A percentile compares a stretch with the other conserved stretches of the same genome.
Conservation (phyloP, 2,888 invertebrate genomes). For the Plutella xylostella region DNA sequence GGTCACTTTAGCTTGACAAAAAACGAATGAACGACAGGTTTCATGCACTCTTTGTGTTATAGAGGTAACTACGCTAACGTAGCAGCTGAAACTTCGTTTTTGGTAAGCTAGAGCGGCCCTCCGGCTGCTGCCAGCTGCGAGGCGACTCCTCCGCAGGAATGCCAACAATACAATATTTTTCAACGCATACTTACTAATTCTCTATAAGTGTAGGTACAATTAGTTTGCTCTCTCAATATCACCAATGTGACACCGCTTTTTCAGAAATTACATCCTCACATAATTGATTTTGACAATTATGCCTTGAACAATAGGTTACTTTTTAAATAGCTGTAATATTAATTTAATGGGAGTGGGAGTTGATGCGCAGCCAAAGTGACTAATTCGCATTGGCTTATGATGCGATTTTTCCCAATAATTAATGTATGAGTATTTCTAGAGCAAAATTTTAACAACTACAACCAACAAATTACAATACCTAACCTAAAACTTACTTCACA, state of each 20-base stretch:
- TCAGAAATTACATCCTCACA: background rate
- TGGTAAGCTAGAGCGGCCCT: too few species aligned
- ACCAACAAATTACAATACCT: too few species aligned
- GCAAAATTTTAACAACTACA: too few species aligned
- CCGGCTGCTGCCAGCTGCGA: too few species aligned
- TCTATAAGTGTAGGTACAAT: too few species aligned
- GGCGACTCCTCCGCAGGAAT: constrained; percentile 35
- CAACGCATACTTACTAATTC: constrained; percentile 51
- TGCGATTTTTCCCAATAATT: constrained; percentile 42
- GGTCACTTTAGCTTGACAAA: too few species aligned
- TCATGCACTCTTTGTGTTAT: too few species aligned
- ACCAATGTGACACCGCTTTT: constrained; percentile 22
- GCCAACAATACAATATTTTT: constrained; percentile 64
- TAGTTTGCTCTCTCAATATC: constrained; percentile 39
- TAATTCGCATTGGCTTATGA: constrained; percentile 46
- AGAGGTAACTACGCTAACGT: too few species aligned
- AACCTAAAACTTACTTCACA: too few species aligned
- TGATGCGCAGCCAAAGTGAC: constrained; percentile 62
- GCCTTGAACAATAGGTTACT: constrained; percentile 49
- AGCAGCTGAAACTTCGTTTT: too few species aligned
- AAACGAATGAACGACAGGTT: too few species aligned
- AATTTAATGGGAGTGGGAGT: constrained; percentile 52
- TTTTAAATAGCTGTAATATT: constrained; percentile 33
- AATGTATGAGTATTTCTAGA: too few species aligned
- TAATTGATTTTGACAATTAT: constrained; percentile 33